Conservation (phyloP, 2,888 invertebrate species). For the Eristalinus sepulchralis region DNA sequence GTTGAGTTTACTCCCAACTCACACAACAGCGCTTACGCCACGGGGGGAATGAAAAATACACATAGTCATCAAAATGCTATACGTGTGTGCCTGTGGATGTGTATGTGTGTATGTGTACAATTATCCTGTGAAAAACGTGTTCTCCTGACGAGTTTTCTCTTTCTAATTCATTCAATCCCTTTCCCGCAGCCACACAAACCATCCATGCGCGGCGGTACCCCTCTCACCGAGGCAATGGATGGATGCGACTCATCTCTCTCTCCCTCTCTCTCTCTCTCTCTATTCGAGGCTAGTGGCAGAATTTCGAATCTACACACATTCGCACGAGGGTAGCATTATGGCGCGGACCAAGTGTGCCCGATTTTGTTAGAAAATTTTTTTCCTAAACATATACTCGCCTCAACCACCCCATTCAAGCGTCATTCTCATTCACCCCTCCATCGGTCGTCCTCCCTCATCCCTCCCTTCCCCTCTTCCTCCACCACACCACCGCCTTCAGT, state of each 20-base stretch:
- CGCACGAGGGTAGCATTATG: too few species aligned
- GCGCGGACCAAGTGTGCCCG: too few species aligned
- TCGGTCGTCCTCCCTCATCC: too few species aligned
- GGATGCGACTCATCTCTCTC: too few species aligned
- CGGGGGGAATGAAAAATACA: background rate
- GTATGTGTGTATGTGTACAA: background rate
- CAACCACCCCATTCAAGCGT: background rate
- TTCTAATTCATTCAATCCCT: background rate
- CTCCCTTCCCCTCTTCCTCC: background rate
- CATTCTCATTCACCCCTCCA: too few species aligned
- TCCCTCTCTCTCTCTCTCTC: background rate
- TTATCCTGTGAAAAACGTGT: conserved; percentile 49
- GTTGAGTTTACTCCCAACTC: background rate
- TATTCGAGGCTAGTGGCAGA: too few species aligned
- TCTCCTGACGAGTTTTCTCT: conserved; percentile 21
- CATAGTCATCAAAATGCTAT: background rate
- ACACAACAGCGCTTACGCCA: background rate
- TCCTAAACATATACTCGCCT: too few species aligned
- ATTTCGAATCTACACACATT: too few species aligned
- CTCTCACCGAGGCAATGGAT: background rate
- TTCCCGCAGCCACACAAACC: background rate
- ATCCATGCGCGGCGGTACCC: too few species aligned
- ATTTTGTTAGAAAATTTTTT: too few species aligned
- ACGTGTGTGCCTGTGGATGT: background rate
- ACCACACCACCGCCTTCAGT: background rate